Evolutionary conservation across 64 coral and sea anemone genomes (phyloP).

Genomic region (Pachyseris speciosa): DNA sequence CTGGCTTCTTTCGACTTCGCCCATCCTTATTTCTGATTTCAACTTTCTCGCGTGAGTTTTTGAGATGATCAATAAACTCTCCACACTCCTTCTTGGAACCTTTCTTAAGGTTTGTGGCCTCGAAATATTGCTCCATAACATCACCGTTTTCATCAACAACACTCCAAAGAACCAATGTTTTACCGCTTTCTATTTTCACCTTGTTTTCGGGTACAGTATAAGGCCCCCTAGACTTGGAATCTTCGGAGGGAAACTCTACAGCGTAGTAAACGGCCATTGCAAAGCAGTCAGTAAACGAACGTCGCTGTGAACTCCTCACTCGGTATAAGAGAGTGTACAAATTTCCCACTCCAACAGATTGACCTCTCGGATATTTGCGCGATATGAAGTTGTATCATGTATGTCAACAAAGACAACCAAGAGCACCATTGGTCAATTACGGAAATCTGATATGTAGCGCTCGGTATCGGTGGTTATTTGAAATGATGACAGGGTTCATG

Average conservation of each 20-base stretch:
- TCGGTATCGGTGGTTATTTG: no score
- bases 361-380: no score
- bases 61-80: conserved; percentile 15
- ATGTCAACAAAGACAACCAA: no score
- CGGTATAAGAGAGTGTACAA: background rate
- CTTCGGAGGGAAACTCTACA: conserved; percentile 37
- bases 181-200: background rate
- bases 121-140: conserved; percentile 17
- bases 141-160: conserved; percentile 39
- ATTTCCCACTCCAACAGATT: background rate
- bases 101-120: conserved; percentile 20
- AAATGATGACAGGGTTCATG: no score
- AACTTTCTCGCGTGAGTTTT: conserved; percentile 12
- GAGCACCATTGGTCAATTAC: no score
- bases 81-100: conserved; percentile 27
- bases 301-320: no score
- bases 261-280: conserved; percentile 8
- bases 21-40: conserved; percentile 7
- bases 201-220: conserved; percentile 28
- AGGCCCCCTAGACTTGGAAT: conserved; percentile 5
- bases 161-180: conserved; percentile 2
- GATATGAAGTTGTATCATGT: no score
- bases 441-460: no score
- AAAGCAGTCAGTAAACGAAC: background rate
- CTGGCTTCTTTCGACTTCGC: background rate